Evolutionary conservation across 2,888 invertebrate species (phyloP), one percentile per base, ranked within the genome.

Genomic region (Parapristionchus giblindavisi): DNA sequence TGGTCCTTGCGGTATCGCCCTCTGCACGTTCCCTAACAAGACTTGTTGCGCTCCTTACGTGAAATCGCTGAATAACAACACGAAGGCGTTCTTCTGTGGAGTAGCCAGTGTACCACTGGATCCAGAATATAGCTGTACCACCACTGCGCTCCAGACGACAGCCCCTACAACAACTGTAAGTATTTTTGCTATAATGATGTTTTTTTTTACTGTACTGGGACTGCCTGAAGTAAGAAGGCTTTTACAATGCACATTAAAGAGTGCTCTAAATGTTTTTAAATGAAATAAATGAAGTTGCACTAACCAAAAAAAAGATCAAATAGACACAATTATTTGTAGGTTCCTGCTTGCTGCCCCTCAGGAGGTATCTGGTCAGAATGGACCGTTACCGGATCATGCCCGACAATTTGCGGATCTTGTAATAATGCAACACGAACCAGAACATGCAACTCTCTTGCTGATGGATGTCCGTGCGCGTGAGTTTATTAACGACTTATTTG

Each of bases 321-420:
- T n/a, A n/a, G n/a, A n/a, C n/a, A n/a, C n/a, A n/a, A n/a, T n/a
- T n/a, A n/a, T n/a, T n/a, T n/a, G n/a, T n/a, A n/a, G n/a, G n/a
- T n/a, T n/a, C 48, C 63, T 2, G 43, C 70, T 3, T 80, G 80
- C 34, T 80, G 80, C 51, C 79, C 80, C 6, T 54, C 76, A n/a
- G 80, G 79, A 24, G 81, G 81, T 14, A 76, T 81, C 61, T 81
- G 81, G 81, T 77, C 79, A 14, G 80, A 81, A 72, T 81, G 81
- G 81, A 72, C 79, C 1, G 51, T 29, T 14, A 77, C 78, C n/a
- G 77, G 76, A 14, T 43, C 76, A 0, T 81, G 81, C 48, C 72
- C 78, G 1, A 78, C 78, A 21, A 70, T 74, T 2, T 81, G 81
- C 68, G 81, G 81, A 27, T 80, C 81, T 29, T 81, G 81, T 60